Evolutionary conservation across 2,113 vertebrate genomes (phyloP).

Genomic region (Rynchops niger): DNA sequence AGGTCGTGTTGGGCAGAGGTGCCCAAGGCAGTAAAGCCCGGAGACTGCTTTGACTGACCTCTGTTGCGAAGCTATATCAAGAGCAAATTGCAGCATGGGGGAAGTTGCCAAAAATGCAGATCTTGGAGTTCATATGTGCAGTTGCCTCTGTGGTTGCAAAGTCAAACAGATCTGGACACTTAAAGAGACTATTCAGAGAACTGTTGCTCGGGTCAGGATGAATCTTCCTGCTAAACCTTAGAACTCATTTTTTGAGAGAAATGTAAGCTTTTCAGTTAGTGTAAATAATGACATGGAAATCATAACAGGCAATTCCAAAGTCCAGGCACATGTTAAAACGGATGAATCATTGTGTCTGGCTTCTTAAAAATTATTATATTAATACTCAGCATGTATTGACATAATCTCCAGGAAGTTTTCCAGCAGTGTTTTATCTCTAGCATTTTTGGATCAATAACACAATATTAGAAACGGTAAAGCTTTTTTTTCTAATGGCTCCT

Average conservation of each 20-base stretch:
- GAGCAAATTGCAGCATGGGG: background rate
- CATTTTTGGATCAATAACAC: slow-evolving; percentile 32
- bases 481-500: background rate
- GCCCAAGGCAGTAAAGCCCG: background rate
- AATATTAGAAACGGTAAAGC: slow-evolving; percentile 4
- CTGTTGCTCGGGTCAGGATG: background rate
- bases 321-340: background rate
- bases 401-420: slow-evolving; percentile 34
- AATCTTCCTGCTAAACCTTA: background rate
- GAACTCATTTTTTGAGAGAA: background rate
- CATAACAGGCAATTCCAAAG: background rate
- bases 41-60: background rate
- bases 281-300: background rate
- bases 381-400: background rate
- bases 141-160: background rate
- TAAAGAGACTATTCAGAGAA: background rate
- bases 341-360: background rate
- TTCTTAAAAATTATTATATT: background rate
- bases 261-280: background rate
- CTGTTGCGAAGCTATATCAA: background rate
- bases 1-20: rapidly evolving
- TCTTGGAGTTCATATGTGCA: rapidly evolving
- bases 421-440: slow-evolving; percentile 1
- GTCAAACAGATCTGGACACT: background rate
- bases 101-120: background rate